Evolutionary conservation across 2,888 invertebrate species (phyloP).

Genomic region (Entomobrya proxima): DNA sequence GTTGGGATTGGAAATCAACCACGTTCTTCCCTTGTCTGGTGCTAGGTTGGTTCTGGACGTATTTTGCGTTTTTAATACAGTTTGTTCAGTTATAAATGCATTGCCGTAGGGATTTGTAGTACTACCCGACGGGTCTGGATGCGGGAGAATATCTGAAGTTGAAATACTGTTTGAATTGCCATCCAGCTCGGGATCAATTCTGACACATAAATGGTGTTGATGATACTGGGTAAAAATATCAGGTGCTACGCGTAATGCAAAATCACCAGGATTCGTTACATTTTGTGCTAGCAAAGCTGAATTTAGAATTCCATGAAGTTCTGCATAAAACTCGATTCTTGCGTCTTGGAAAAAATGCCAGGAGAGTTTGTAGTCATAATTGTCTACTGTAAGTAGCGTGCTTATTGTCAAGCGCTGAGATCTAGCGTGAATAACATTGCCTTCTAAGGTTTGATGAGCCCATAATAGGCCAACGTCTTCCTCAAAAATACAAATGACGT

Average conservation of each 20-base stretch:
- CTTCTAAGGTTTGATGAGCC: not conserved
- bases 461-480: conserved; percentile 51
- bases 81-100: conserved; percentile 46
- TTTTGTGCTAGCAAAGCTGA: conserved; percentile 17
- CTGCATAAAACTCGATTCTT: conserved; percentile 21
- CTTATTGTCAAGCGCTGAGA: conserved; percentile 25
- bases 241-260: conserved; percentile 21
- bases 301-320: conserved; percentile 48
- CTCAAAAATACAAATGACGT: conserved; percentile 50
- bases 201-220: conserved; percentile 45
- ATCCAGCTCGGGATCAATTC: conserved; percentile 55
- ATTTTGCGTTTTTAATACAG: conserved; percentile 6
- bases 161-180: conserved; percentile 49
- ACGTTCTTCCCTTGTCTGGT: conserved; percentile 41
- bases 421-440: not conserved
- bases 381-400: not conserved
- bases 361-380: conserved; percentile 55
- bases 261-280: not conserved
- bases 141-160: conserved; percentile 36
- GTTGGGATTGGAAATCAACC: conserved; percentile 57
- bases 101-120: conserved; percentile 61
- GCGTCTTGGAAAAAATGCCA: conserved; percentile 63
- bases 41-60: conserved; percentile 51
- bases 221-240: conserved; percentile 44
- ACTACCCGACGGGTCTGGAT: conserved; percentile 23